These are phyloP conservation scores for Aphelinus certus DNA, from an alignment of 1,140 invertebrate genomes.

Conservation along the genomic window DNA sequence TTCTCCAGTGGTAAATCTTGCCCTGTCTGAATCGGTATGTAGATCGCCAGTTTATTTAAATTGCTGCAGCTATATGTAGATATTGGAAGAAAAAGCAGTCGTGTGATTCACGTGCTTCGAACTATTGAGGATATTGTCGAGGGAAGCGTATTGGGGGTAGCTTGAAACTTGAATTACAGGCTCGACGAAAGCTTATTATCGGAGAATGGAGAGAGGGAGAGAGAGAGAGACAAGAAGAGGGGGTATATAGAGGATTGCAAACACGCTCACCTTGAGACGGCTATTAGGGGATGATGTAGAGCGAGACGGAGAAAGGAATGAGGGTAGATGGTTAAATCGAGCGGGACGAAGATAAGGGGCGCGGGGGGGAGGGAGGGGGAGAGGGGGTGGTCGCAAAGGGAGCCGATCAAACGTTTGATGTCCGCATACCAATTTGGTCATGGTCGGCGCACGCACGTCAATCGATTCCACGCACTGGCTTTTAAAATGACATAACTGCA, in stretches of 20 bases:
- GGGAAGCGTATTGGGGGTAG: neutral
- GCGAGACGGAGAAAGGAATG: neutral
- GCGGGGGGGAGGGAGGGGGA: neutral
- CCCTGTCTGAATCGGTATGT: too few species aligned
- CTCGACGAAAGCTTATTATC: slow-evolving; percentile 21
- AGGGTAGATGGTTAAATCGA: too few species aligned
- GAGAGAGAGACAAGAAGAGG: neutral
- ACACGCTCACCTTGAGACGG: slow-evolving; percentile 23
- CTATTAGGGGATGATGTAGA: slow-evolving; percentile 6
- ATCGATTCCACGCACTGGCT: slow-evolving; percentile 2
- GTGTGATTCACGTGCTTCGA: too few species aligned
- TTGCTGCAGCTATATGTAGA: too few species aligned
- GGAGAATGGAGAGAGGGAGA: neutral
- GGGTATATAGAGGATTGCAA: neutral
- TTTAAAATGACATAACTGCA: slow-evolving; percentile 11
- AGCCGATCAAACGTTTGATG: slow-evolving; percentile 18
- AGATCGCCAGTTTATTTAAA: too few species aligned
- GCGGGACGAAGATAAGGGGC: too few species aligned
- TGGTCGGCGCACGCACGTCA: slow-evolving; percentile 1
- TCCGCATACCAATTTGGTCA: slow-evolving; percentile 21
- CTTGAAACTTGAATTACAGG: slow-evolving; percentile 10
- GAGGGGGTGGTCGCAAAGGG: neutral
- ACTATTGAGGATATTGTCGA: too few species aligned
- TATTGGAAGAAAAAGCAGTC: too few species aligned
- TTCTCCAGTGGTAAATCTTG: neutral